These are phyloP conservation scores for Dasysyrphus tricinctus DNA, from an alignment of 2,888 invertebrate species.

Conservation along the genomic window DNA sequence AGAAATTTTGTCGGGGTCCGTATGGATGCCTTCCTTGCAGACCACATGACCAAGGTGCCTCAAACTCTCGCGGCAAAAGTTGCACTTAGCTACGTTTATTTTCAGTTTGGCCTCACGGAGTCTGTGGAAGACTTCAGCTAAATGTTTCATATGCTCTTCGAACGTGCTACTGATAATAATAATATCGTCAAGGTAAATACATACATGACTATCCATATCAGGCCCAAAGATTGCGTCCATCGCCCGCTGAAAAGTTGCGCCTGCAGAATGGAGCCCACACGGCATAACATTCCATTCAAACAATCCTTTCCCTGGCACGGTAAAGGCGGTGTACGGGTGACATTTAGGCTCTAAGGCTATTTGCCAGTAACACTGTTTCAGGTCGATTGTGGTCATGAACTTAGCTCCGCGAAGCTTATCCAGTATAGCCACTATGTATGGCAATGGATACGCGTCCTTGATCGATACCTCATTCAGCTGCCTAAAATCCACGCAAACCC, in stretches of 20 bases:
- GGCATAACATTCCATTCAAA: no score
- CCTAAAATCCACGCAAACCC: conserved; percentile 39
- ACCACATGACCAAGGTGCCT: conserved; percentile 12
- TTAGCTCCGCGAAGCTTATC: background rate
- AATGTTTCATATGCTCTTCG: conserved; percentile 5
- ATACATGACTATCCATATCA: background rate
- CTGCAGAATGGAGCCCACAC: conserved; percentile 17
- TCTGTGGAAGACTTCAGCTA: background rate
- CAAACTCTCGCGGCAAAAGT: background rate
- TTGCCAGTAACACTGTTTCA: conserved; percentile 33
- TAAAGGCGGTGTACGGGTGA: conserved; percentile 6
- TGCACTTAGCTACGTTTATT: no score
- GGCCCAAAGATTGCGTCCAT: background rate
- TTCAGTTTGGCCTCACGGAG: background rate
- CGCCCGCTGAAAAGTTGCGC: conserved; percentile 10
- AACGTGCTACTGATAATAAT: no score
- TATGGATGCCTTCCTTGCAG: conserved; percentile 1
- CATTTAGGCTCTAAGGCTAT: background rate
- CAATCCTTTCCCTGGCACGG: conserved; percentile 12
- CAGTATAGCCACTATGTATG: no score
- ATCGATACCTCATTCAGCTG: conserved; percentile 8
- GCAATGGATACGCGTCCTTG: no score
- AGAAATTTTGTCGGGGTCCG: conserved; percentile 21
- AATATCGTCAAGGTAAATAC: conserved; percentile 18
- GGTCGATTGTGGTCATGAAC: conserved; percentile 6